Percentiles rank a stretch among this genome's conserved stretches.
Conservation (phyloP, 2,797 vertebrate genomes). For the Sebastolobus altivelis region DNA sequence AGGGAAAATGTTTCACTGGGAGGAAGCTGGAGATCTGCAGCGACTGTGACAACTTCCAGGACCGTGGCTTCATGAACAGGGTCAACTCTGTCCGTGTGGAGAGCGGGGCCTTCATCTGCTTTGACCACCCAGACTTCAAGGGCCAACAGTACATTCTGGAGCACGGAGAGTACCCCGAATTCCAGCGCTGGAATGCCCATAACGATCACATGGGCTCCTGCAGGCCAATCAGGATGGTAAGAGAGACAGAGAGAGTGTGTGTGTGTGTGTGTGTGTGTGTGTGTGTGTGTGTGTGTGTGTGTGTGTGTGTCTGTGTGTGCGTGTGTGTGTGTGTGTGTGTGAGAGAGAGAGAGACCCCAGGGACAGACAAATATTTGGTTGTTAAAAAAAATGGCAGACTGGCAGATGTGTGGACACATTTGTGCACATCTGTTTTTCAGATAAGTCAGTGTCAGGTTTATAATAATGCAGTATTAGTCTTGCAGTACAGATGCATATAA, state of each 20-base stretch:
- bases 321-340: conserved; percentile 15
- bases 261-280: conserved; percentile 18
- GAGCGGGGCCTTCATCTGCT: conserved; percentile 94
- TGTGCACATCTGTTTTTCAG: conserved; percentile 24
- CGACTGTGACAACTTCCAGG: conserved; percentile 94
- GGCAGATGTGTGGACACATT: conserved; percentile 14
- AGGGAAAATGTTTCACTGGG: conserved; percentile 94
- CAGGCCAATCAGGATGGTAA: conserved; percentile 90
- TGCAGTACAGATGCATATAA: background rate
- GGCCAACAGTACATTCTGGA: conserved; percentile 95
- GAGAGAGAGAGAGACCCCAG: conserved; percentile 28
- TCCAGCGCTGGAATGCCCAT: conserved; percentile 92
- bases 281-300: conserved; percentile 1
- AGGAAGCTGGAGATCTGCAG: conserved; percentile 90
- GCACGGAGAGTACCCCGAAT: conserved; percentile 91
- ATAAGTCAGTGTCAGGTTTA: background rate
- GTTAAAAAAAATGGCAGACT: conserved; percentile 3
- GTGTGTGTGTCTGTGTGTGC: conserved; percentile 11
- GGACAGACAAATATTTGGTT: conserved; percentile 55
- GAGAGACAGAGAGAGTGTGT: conserved; percentile 5
- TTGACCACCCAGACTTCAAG: conserved; percentile 91
- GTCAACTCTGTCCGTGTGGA: conserved; percentile 93
- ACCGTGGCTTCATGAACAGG: conserved; percentile 91
- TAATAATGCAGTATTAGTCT: background rate
- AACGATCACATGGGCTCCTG: conserved; percentile 95